Evolutionary conservation across 2,888 invertebrate genomes (phyloP).

Genomic region (Apotomis turbidana): DNA sequence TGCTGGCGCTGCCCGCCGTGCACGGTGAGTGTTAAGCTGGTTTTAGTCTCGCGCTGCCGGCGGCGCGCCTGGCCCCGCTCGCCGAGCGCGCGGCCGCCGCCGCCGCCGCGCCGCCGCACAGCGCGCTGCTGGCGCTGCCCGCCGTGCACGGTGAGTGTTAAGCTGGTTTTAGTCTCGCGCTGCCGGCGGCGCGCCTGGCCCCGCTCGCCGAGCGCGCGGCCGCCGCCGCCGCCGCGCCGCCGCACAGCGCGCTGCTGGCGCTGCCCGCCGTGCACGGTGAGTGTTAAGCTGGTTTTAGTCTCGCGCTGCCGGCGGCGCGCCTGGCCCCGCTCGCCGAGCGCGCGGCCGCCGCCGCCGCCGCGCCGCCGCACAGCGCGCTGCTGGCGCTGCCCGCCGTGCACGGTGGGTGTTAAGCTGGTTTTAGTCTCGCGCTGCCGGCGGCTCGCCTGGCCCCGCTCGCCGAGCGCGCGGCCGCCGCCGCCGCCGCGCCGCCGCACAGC

Average conservation of each 20-base stretch:
- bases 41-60: slow-evolving; percentile 76
- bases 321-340: too few species aligned
- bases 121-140: slow-evolving; percentile 48
- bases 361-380: slow-evolving; percentile 13
- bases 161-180: too few species aligned
- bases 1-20: slow-evolving; percentile 48
- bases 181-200: too few species aligned
- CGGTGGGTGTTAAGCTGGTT: slow-evolving; percentile 25
- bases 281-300: too few species aligned
- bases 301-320: too few species aligned
- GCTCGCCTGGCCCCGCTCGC: too few species aligned
- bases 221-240: slow-evolving; percentile 38
- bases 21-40: slow-evolving; percentile 58
- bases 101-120: slow-evolving; percentile 42
- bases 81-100: slow-evolving; percentile 50
- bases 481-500: slow-evolving; percentile 40
- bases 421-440: too few species aligned
- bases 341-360: slow-evolving; percentile 39
- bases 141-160: slow-evolving; percentile 38
- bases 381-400: slow-evolving; percentile 32
- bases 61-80: slow-evolving; percentile 54
- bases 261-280: slow-evolving; percentile 39
- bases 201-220: too few species aligned
- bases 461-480: slow-evolving; percentile 12
- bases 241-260: slow-evolving; percentile 14